A percentile compares a stretch with the other conserved stretches of the same genome.
Evolutionary conservation across 1,140 invertebrate genomes (phyloP).

Genomic region (Calliphora vicina): DNA sequence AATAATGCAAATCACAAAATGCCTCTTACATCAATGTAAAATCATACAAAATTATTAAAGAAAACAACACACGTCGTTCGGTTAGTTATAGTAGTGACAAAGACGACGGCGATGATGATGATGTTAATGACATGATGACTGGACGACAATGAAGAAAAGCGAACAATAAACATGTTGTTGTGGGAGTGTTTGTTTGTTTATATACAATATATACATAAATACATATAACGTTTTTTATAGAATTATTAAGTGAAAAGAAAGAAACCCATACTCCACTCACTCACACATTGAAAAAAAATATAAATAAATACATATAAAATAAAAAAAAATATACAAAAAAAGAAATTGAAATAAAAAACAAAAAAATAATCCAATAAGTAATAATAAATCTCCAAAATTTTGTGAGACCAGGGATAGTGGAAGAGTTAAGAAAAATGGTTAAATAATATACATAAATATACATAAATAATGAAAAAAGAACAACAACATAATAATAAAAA

Average conservation of each 20-base stretch:
- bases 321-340: not conserved
- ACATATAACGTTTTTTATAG: too few species aligned
- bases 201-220: too few species aligned
- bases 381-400: not conserved
- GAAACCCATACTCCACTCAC: too few species aligned
- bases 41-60: not conserved
- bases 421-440: conserved; percentile 20
- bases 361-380: conserved; percentile 1
- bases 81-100: not conserved
- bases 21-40: conserved; percentile 29
- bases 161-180: too few species aligned
- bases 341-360: not conserved
- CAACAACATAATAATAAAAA: conserved; percentile 2
- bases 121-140: too few species aligned
- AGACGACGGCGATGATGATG: not conserved
- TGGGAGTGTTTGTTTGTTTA: not conserved
- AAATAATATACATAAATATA: conserved; percentile 35
- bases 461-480: conserved; percentile 21
- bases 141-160: not conserved
- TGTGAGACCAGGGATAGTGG: conserved; percentile 6
- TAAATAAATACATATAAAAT: too few species aligned
- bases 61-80: too few species aligned
- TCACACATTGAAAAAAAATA: too few species aligned
- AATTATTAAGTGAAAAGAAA: too few species aligned
- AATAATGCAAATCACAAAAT: conserved; percentile 26